Base-by-base conservation (phyloP, 2,888 invertebrate species). In the Hirudinaria manillensis region DNA sequence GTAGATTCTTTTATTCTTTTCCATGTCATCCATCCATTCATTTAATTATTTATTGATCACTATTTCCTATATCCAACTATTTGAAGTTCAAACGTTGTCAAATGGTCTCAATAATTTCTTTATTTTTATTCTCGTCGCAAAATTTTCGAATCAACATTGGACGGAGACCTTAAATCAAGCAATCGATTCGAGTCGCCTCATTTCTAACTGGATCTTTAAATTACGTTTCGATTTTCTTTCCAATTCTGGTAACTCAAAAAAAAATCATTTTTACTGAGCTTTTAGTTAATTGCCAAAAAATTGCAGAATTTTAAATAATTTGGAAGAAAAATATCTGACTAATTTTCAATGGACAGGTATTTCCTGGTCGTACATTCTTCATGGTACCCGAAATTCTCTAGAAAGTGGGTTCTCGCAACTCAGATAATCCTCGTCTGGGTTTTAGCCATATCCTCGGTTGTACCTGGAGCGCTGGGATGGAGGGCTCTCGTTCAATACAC, bases 401-500 rank as follows among this genome's bases (percentile, higher is more conserved):
- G 21, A 36, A 24, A 32, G 29, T 68, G 53, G n/a, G 38, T 75
- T 21, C 67, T 77, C 61, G 27, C 51, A 32, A 0, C 72, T n/a
- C 77, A 77, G 65, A 68, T 77, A 24, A 45, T 65, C 4, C 27
- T 70, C 38, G 65, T 61, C 16, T 77, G 77, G 77, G 7, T 68
- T 45, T n/a, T 70, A 7, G 38, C 75, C 19, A 56, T 73, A n/a
- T 38, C 67, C 3, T 38, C 68, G 4, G 75, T 77, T 0, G 36
- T 76, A 10, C 77, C 77, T 0, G 77, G 77, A 16, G 61, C 55
- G 10, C 34, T 77, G 24, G 77, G 77, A 29, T 76, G 75, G 75
- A 61, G 72, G 24, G 75, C 77, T 27, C 68, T 67, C n/a, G 77
- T 77, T 10, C 53, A 68, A 29, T 77, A 77, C 75, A 76, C 77